phyloP scores from a whole-genome alignment of 92 coral and sea anemone species.

The Diadumene lineata region DNA sequence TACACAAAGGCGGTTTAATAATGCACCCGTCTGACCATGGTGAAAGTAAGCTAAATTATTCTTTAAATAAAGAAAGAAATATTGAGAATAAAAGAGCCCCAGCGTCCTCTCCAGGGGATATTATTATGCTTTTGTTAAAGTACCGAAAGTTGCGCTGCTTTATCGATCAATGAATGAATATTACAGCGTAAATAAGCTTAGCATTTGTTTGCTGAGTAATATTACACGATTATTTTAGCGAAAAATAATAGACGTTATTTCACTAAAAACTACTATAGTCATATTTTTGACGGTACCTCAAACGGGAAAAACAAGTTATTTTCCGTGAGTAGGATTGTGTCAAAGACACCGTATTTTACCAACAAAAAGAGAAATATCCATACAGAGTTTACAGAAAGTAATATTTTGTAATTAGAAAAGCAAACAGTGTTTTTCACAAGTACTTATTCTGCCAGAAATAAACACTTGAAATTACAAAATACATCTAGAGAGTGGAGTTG shows the following conservation, averaged over 20 bases:
- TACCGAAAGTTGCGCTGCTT: neutral
- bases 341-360: no score
- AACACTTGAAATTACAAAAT: conserved; percentile 1
- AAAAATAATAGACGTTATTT: neutral
- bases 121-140: neutral
- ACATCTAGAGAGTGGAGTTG: neutral
- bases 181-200: neutral
- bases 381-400: no score
- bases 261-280: neutral
- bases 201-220: conserved; percentile 1
- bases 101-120: neutral
- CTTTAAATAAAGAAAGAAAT: neutral
- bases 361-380: no score
- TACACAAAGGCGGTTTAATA: neutral
- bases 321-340: no score
- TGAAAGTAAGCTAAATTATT: neutral
- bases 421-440: neutral
- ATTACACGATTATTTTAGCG: neutral
- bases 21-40: no score
- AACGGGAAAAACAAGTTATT: no score
- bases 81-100: neutral
- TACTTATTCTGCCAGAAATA: neutral
- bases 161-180: neutral
- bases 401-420: neutral
- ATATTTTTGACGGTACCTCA: no score